Evolutionary conservation across 2,113 vertebrate species (phyloP).

Genomic region (Brachyistius frenatus): DNA sequence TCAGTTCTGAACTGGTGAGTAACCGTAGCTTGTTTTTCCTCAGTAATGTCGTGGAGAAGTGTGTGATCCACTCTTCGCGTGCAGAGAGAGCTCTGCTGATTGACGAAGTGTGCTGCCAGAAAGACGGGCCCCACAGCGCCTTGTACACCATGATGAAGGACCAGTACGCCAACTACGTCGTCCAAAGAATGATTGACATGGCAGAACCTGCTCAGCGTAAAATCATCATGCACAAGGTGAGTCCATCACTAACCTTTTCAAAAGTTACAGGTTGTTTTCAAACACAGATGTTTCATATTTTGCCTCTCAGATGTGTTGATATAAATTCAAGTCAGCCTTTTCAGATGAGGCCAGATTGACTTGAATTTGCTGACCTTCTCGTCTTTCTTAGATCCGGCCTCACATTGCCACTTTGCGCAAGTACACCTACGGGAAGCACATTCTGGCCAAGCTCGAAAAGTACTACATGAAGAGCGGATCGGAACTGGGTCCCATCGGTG

Average conservation of each 20-base stretch:
- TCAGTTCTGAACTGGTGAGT: background rate
- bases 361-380: background rate
- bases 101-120: conserved; percentile 98
- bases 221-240: conserved; percentile 98
- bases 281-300: background rate
- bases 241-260: background rate
- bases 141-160: conserved; percentile 99
- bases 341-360: too few relatives aligned
- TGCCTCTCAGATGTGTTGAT: too few relatives aligned
- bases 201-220: conserved; percentile 97
- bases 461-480: conserved; percentile 99
- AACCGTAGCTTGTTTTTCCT: conserved; percentile 16
- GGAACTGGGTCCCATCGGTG: conserved; percentile 95
- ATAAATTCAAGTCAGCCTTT: too few relatives aligned
- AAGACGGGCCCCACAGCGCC: conserved; percentile 98
- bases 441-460: conserved; percentile 98
- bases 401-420: conserved; percentile 98
- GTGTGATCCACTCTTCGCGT: conserved; percentile 96
- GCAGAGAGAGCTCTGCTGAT: conserved; percentile 96
- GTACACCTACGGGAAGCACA: conserved; percentile 99
- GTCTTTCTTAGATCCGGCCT: conserved; percentile 91
- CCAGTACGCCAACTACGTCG: conserved; percentile 98
- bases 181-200: conserved; percentile 99
- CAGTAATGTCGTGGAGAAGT: conserved; percentile 98
- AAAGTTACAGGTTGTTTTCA: too few relatives aligned